A percentile compares a stretch with the other conserved stretches of the same genome.
Evolutionary conservation across 2,888 invertebrate species (phyloP).

Genomic region (Criorhina ranunculi): DNA sequence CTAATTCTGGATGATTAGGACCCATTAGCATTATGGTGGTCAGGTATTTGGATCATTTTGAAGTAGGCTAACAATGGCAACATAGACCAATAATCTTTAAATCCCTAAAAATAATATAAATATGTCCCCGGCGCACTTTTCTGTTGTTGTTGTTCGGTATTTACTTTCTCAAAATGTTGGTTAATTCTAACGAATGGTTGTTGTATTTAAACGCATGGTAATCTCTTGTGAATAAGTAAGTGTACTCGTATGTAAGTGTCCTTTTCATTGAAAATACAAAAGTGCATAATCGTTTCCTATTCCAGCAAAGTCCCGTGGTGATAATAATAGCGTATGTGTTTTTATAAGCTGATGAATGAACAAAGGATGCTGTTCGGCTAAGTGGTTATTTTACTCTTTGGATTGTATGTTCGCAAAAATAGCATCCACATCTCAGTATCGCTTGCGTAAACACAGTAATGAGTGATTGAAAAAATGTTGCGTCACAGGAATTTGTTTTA

Average conservation of each 20-base stretch:
- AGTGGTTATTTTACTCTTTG: constrained; percentile 14
- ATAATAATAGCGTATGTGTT: constrained; percentile 65
- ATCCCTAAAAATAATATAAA: constrained; percentile 69
- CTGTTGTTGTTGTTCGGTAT: constrained; percentile 26
- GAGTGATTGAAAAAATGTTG: constrained; percentile 17
- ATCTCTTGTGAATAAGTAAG: constrained; percentile 59
- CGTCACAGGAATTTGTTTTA: constrained; percentile 10
- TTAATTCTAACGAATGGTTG: constrained; percentile 49
- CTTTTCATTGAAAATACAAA: constrained; percentile 55
- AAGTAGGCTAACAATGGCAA: constrained; percentile 59
- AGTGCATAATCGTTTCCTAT: constrained; percentile 54
- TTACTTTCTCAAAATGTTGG: constrained; percentile 34
- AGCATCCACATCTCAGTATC: constrained; percentile 26
- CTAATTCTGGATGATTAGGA: constrained; percentile 57
- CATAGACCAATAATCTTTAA: constrained; percentile 62
- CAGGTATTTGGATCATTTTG: constrained; percentile 76
- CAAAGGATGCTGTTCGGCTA: constrained; percentile 60
- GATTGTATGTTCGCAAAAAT: constrained; percentile 36
- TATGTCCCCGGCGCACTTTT: constrained; percentile 55
- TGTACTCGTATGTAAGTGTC: constrained; percentile 25
- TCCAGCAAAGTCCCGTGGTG: constrained; percentile 51
- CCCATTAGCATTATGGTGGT: constrained; percentile 67
- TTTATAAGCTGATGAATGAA: constrained; percentile 44
- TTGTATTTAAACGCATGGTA: constrained; percentile 52
- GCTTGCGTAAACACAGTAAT: constrained; percentile 8